Evolutionary conservation across 2,888 invertebrate genomes (phyloP), one percentile per base, ranked within the genome.

Genomic region (Agrilus mali): DNA sequence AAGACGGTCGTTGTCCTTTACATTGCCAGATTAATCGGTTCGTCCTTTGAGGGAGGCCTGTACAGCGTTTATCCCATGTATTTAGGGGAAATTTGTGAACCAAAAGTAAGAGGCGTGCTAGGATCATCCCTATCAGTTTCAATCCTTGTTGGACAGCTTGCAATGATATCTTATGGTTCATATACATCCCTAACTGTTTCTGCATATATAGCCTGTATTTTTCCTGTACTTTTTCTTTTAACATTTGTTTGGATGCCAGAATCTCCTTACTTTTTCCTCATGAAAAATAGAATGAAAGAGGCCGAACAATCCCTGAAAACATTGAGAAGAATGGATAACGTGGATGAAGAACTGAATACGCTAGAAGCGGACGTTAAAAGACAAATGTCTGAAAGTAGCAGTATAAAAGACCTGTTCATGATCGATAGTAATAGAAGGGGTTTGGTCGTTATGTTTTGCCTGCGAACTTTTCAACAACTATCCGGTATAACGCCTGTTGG

Each of bases 251-350:
- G 52, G 17, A 56, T 61, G 56, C 62, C 64, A 0, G 64, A 64
- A 50, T 57, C 57, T 2, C 64, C 64, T 1, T 63, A 63, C 44
- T 60, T 55, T 44, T 49, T 55, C 5, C 35, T 63, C 2, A 59
- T 60, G 56, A 56, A 56, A 44, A 49, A 52, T 2, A 47, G 45
- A 15, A 38, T 44, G 5, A 50, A 50, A 2, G 51, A 56, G 39
- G 62, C 63, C 0, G 52, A 53, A 46, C 42, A 48, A 16, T 49
- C 55, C n/a, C 47, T 63, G 37, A 43, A 42, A 31, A 50, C 50
- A 41, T 49, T 63, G 13, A 48, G 61, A 41, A 50, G 55, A 35
- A 52, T 40, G 14, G 46, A 47, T 6, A 53, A 61, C 40, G 59
- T 61, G 2, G 53, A 54, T 2, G 50, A 52, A 27, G 63, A 63